phyloP scores from a whole-genome alignment of 2,888 invertebrate species.

The Drosophila robusta region DNA sequence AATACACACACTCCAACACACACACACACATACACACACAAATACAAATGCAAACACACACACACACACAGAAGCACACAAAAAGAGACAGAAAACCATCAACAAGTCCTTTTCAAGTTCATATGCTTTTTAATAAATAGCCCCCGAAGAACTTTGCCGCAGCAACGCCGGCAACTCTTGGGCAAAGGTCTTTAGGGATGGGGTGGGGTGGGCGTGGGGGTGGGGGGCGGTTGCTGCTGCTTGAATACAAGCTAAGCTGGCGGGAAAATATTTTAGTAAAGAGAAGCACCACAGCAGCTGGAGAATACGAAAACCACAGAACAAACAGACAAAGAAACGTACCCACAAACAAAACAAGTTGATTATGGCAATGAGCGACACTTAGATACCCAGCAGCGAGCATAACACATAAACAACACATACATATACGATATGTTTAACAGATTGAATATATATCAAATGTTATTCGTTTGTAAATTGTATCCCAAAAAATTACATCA shows the following conservation, averaged over 20 bases:
- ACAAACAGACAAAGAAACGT: conserved; percentile 46
- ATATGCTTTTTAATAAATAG: conserved; percentile 81
- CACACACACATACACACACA: conserved; percentile 20
- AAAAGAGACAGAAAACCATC: conserved; percentile 53
- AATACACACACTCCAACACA: conserved; percentile 22
- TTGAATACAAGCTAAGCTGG: conserved; percentile 61
- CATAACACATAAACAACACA: not conserved
- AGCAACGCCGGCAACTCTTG: conserved; percentile 29
- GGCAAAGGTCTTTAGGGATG: conserved; percentile 18
- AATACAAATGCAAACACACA: conserved; percentile 16
- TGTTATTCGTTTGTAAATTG: not conserved
- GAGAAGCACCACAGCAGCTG: conserved; percentile 66
- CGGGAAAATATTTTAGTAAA: conserved; percentile 55
- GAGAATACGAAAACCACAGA: conserved; percentile 63
- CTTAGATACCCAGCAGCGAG: conserved; percentile 21
- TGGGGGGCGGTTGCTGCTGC: not conserved
- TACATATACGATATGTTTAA: not conserved
- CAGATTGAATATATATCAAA: not conserved
- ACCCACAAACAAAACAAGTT: conserved; percentile 10
- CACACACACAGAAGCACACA: conserved; percentile 20
- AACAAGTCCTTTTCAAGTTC: conserved; percentile 82
- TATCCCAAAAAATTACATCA: not conserved
- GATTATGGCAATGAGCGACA: conserved; percentile 6
- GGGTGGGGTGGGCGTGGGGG: not conserved
- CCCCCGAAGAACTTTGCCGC: conserved; percentile 70